Percentiles rank a stretch among this genome's conserved stretches.
Conservation (phyloP, 2,888 invertebrate genomes). For the Chrysolina oricalcia region DNA sequence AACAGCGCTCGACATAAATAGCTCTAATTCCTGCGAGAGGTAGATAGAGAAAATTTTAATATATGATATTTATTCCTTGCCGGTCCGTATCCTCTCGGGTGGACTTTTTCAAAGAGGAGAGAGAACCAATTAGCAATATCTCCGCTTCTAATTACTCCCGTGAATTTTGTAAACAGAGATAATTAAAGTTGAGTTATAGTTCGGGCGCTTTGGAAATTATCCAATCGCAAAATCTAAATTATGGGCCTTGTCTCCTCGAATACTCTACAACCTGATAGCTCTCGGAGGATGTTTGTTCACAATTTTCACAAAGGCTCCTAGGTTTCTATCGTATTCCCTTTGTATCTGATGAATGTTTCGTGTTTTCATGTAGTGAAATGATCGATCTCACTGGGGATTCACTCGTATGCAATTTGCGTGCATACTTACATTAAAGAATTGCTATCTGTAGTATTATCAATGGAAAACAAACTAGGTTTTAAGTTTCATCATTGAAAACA, state of each 20-base stretch:
- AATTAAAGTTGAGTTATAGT: conserved; percentile 30
- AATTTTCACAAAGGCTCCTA: conserved; percentile 9
- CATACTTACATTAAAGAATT: not conserved
- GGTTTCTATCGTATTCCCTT: conserved; percentile 11
- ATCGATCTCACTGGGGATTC: not conserved
- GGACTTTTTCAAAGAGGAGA: conserved; percentile 17
- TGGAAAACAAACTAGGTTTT: not conserved
- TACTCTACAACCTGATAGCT: not conserved
- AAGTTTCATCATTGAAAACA: too few species aligned
- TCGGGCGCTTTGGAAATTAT: conserved; percentile 8
- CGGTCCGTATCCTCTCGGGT: not conserved
- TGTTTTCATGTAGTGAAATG: conserved; percentile 9
- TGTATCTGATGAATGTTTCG: conserved; percentile 8
- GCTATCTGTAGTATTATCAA: not conserved
- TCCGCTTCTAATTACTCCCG: conserved; percentile 8
- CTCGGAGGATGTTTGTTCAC: not conserved
- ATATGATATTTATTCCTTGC: conserved; percentile 19
- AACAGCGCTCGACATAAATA: conserved; percentile 6
- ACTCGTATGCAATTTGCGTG: not conserved
- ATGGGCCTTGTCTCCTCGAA: not conserved
- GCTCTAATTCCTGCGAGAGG: conserved; percentile 4
- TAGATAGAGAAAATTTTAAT: not conserved
- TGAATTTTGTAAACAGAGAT: conserved; percentile 28
- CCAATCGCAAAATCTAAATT: conserved; percentile 26
- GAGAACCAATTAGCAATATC: conserved; percentile 33